A percentile compares a stretch with the other conserved stretches of the same genome.
Conservation (phyloP, 2,113 vertebrate genomes). For the Podarcis raffonei region DNA sequence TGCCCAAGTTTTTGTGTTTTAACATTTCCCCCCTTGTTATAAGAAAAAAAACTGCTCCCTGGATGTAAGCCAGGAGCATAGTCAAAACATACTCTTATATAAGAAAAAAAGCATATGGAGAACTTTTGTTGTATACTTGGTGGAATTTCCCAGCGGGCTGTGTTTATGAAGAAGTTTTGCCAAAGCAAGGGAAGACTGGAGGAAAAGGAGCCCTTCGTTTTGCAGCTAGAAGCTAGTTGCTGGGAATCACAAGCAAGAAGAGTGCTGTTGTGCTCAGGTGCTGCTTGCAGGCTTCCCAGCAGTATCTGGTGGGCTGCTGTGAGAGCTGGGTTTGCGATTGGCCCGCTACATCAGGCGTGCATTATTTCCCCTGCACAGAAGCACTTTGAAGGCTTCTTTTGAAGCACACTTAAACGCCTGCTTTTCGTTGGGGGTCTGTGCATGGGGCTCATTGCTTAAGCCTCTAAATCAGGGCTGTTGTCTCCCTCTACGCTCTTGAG, state of each 20-base stretch:
- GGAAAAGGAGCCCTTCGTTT: background rate
- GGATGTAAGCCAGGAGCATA: background rate
- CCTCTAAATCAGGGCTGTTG: background rate
- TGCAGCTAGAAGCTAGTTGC: background rate
- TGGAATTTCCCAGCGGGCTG: background rate
- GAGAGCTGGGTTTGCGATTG: too few relatives aligned
- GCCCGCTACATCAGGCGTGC: too few relatives aligned
- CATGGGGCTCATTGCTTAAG: background rate
- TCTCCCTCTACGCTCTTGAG: background rate
- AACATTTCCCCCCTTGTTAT: background rate
- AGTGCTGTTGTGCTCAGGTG: too few relatives aligned
- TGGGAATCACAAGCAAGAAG: too few relatives aligned
- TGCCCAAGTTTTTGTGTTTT: background rate
- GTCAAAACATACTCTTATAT: background rate
- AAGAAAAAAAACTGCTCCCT: too few relatives aligned
- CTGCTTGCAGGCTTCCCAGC: too few relatives aligned
- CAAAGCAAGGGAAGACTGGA: background rate
- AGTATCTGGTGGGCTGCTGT: too few relatives aligned
- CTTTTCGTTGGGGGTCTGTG: background rate
- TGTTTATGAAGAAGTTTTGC: background rate
- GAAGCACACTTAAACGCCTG: background rate
- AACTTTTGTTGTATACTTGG: too few relatives aligned
- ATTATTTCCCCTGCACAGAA: background rate
- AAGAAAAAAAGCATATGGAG: background rate
- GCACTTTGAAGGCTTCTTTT: background rate